Evolutionary conservation across 92 coral and sea anemone species (phyloP).

Genomic region (Paramuricea clavata): DNA sequence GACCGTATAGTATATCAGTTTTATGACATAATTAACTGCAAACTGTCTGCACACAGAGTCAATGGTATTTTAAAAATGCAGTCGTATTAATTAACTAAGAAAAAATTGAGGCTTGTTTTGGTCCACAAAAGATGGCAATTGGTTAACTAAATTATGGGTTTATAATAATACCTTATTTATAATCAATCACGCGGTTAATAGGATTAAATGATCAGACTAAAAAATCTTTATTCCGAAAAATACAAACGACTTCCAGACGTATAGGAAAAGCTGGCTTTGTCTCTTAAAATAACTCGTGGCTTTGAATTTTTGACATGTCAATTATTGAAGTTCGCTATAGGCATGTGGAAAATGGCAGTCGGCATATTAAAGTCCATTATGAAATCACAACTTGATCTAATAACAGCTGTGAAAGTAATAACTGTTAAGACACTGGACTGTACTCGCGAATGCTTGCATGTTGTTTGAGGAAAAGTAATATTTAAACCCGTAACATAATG

Average conservation of each 20-base stretch:
- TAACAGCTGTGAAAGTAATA: background rate
- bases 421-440: background rate
- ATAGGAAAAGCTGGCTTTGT: background rate
- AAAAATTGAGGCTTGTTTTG: too few species aligned
- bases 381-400: background rate
- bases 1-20: too few species aligned
- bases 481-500: background rate
- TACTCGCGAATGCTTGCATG: too few species aligned
- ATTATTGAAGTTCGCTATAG: background rate
- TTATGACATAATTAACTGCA: too few species aligned
- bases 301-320: background rate
- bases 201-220: background rate
- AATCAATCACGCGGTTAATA: background rate
- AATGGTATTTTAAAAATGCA: too few species aligned
- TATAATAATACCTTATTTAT: too few species aligned
- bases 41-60: too few species aligned
- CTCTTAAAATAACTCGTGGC: background rate
- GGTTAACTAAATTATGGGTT: too few species aligned
- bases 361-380: background rate
- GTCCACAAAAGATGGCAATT: too few species aligned
- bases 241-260: background rate
- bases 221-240: background rate
- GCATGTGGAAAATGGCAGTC: background rate
- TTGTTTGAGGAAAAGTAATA: background rate
- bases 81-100: too few species aligned